Base-by-base conservation (phyloP, 2,797 vertebrate species). In the Lycodopsis pacificus region DNA sequence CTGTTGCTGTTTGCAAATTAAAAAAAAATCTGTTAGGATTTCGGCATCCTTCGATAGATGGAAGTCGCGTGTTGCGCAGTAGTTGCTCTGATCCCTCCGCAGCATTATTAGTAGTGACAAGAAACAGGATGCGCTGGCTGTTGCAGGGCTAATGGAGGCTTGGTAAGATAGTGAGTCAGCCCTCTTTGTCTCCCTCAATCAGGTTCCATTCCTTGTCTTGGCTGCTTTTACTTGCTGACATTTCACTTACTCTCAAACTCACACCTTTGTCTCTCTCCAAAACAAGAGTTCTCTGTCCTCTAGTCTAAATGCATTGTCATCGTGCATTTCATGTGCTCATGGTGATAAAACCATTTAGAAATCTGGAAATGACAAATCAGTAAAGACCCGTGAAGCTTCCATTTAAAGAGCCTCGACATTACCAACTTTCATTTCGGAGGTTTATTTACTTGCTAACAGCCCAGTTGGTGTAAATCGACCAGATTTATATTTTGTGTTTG, bases 171-270 rank as follows among this genome's bases (percentile, higher is more conserved):
- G 6, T 58, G 77, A 83, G n/a, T 72, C 71, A 69, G 56, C 65
- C 53, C 9, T 56, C 40, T 65, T 57, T 71, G 63, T 72, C 64
- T 68, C 13, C 57, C 36, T 61, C 17, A 69, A 61, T 64, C 49
- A 49, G 59, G 38, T 65, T 75, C 32, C 25, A 40, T 64, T 62
- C 7, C 36, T 53, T 32, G 22, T 72, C 53, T 73, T 56, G 44
- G 76, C 42, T 11, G 44, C 36, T 64, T 72, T 58, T 51, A 40
- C 79, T 76, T 79, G 54, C 13, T 15, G 59, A 73, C 13, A 73
- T 73, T 65, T 58, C 22, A 53, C 32, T 75, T 22, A 36, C 66
- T 61, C 48, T 76, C 56, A 56, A n/a, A 17, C n/a, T 79, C 19
- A 63, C 5, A 34, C 40, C 22, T 22, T 72, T 70, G 48, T 46